Evolutionary conservation across 2,888 invertebrate species (phyloP).

Genomic region (Hedya salicella): DNA sequence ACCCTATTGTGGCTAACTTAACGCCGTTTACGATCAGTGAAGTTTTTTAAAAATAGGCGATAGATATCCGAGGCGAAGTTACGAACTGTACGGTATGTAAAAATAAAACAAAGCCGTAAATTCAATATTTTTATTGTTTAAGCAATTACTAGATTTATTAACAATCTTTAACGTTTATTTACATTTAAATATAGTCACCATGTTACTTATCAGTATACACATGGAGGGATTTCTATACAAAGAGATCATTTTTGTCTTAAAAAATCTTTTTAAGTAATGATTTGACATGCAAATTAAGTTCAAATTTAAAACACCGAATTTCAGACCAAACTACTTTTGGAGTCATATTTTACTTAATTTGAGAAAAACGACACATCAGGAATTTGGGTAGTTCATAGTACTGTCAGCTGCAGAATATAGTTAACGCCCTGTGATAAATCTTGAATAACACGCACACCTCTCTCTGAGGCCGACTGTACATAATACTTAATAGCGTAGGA

Average conservation of each 20-base stretch:
- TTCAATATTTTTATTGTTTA: slow-evolving; percentile 24
- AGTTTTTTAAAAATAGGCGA: too few relatives aligned
- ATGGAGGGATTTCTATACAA: slow-evolving; percentile 33
- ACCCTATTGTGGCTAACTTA: too few relatives aligned
- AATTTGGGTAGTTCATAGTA: neutral
- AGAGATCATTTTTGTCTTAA: slow-evolving; percentile 37
- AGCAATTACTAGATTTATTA: slow-evolving; percentile 25
- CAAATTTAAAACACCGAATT: neutral
- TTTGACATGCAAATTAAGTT: neutral
- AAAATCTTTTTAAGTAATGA: neutral
- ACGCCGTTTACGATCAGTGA: too few relatives aligned
- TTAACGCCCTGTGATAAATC: too few relatives aligned
- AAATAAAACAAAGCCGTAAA: slow-evolving; percentile 18
- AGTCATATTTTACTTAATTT: neutral
- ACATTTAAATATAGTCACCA: slow-evolving; percentile 34
- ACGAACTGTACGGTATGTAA: too few relatives aligned
- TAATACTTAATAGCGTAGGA: too few relatives aligned
- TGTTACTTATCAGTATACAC: slow-evolving; percentile 22
- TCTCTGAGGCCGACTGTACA: too few relatives aligned
- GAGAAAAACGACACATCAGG: neutral
- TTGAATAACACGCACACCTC: too few relatives aligned
- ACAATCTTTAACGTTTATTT: slow-evolving; percentile 41
- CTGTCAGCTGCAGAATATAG: too few relatives aligned
- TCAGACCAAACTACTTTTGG: neutral
- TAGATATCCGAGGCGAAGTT: too few relatives aligned